These are phyloP conservation scores for Chunga burmeisteri DNA, from an alignment of 2,113 vertebrate species.

Conservation along the genomic window DNA sequence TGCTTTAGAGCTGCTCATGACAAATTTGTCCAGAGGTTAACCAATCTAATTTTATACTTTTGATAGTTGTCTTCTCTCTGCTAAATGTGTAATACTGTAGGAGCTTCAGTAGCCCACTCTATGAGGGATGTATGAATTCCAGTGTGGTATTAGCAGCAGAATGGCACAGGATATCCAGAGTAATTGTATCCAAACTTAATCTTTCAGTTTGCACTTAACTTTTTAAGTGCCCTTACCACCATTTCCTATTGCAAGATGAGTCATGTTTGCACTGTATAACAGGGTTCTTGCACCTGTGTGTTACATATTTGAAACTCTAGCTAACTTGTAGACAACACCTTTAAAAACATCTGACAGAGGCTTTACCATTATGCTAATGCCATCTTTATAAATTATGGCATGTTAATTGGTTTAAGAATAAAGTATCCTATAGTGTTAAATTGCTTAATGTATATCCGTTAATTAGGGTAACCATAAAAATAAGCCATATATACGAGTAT, in stretches of 20 bases:
- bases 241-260: neutral
- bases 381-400: neutral
- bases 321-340: neutral
- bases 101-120: neutral
- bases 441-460: neutral
- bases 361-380: neutral
- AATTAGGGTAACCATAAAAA: neutral
- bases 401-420: neutral
- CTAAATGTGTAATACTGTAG: neutral
- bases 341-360: neutral
- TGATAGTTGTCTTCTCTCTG: neutral
- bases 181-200: neutral
- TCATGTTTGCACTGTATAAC: neutral
- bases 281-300: neutral
- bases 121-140: neutral
- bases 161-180: neutral
- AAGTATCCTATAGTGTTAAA: neutral
- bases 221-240: neutral
- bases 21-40: neutral
- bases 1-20: neutral
- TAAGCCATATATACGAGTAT: neutral
- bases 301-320: neutral
- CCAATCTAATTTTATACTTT: neutral
- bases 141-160: neutral
- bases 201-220: neutral